Evolutionary conservation across 2,888 invertebrate species (phyloP).

Genomic region (Seira musarum): DNA sequence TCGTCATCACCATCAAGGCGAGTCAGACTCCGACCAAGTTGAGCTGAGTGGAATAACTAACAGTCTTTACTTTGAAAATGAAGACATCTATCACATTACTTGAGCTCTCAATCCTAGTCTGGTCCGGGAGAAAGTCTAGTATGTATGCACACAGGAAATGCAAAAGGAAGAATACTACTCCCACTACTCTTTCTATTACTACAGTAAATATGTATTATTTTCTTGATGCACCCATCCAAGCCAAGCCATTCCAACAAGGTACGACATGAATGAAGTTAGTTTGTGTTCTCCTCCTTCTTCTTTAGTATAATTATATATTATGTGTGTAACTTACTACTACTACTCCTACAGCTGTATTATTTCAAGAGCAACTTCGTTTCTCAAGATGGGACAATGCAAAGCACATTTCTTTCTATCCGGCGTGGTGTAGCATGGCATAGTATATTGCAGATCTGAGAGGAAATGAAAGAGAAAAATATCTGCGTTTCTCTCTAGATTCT

Average conservation of each 20-base stretch:
- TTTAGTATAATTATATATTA: too few relatives aligned
- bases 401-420: not conserved
- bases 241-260: too few relatives aligned
- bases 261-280: too few relatives aligned
- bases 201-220: too few relatives aligned
- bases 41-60: conserved; percentile 70
- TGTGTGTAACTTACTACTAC: too few relatives aligned
- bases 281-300: too few relatives aligned
- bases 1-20: conserved; percentile 57
- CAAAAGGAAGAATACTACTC: not conserved
- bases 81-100: conserved; percentile 70
- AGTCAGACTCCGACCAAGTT: conserved; percentile 66
- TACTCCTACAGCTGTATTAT: too few relatives aligned
- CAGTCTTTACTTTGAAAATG: conserved; percentile 69
- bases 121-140: conserved; percentile 28
- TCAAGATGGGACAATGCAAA: conserved; percentile 9
- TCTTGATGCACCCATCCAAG: too few relatives aligned
- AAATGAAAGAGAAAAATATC: conserved; percentile 17
- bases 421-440: not conserved
- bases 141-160: not conserved
- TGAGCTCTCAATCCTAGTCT: conserved; percentile 64
- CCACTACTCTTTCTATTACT: too few relatives aligned
- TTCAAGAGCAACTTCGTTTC: conserved; percentile 6
- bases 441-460: conserved; percentile 8
- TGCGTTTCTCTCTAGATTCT: not conserved